A percentile compares a stretch with the other conserved stretches of the same genome.
phyloP scores from a whole-genome alignment of 2,888 invertebrate genomes.

The Suillia variegata region DNA sequence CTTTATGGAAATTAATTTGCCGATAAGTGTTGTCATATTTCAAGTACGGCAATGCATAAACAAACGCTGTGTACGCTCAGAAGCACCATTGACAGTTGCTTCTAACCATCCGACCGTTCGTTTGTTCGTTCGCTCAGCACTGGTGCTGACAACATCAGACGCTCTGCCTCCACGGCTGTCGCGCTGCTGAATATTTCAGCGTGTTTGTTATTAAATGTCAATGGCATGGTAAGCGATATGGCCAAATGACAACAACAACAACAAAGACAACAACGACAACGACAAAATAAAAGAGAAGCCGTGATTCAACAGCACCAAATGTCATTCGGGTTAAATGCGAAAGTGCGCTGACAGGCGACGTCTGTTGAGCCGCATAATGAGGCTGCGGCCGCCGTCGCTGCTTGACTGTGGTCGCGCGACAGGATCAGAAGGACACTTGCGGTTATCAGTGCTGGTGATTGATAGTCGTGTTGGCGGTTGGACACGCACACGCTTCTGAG shows the following conservation, averaged over 20 bases:
- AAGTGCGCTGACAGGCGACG: conserved; percentile 1
- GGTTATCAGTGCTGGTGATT: not conserved
- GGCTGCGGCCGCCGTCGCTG: not conserved
- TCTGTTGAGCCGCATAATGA: conserved; percentile 1
- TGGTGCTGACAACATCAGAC: not conserved
- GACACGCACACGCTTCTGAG: too few relatives aligned
- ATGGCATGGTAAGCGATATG: not conserved
- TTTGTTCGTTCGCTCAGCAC: not conserved
- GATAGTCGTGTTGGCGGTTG: conserved; percentile 3
- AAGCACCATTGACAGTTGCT: too few relatives aligned
- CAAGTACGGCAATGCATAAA: conserved; percentile 21
- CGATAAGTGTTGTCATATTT: conserved; percentile 44
- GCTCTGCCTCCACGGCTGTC: too few relatives aligned
- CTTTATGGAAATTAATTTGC: conserved; percentile 43
- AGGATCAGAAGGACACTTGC: not conserved
- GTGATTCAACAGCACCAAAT: not conserved
- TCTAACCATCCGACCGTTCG: too few relatives aligned
- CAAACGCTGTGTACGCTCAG: not conserved
- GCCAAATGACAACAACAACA: too few relatives aligned
- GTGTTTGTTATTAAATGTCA: too few relatives aligned
- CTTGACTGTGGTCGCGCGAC: not conserved
- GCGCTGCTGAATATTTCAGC: too few relatives aligned
- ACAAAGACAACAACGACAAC: too few relatives aligned
- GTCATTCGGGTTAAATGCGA: conserved; percentile 3
- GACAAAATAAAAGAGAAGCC: too few relatives aligned